Base-by-base conservation (phyloP, 2,888 invertebrate genomes). In the Aleiodes leptofemur region DNA sequence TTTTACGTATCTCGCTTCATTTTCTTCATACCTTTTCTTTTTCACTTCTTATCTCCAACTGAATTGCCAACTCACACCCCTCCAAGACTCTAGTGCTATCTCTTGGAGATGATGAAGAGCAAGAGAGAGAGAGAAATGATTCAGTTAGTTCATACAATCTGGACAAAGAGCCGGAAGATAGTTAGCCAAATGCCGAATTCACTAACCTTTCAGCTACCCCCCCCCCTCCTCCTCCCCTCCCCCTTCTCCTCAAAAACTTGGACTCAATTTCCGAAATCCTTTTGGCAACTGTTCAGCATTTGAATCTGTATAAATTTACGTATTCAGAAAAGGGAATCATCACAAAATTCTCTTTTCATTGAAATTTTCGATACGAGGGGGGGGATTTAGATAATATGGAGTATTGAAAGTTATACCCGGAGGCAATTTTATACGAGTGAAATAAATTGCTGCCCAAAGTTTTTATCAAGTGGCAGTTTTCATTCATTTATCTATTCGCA, bases 141-240 rank as follows among this genome's bases (percentile, higher is more conserved):
- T 70, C 48, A 74, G 74, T 74, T 66, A 55, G 64, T 64, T 74
- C 70, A 29, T 48, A 50, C 50, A 29, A 64, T 64, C 64, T 55
- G 48, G 61, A 69, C 59, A 74, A 70, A 56, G 70, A 74, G 64
- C 74, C 55, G 64, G 68, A 74, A 70, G 70, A 74, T 74, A 74
- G 74, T 71, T 74, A 68, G 68, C 68, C 68, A 68, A 68, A 68
- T 64, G 68, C 68, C 68, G 68, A 68, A 64, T 64, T 64, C 64
- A 64, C 16, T n/a, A 16, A 16, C 14, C 14, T n/a, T 16, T 16
- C 53, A 13, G 57, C 29, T 31, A 34, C 57, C 23, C 23, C 1
- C 23, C 23, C 23, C 23, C 23, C 23, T n/a, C 11, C 57, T 29
- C 23, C 31, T 7, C 57, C 13, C 31, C 57, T 9, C 38, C 34